Evolutionary conservation across 2,888 invertebrate genomes (phyloP).

Genomic region (Leptopilina myrica): DNA sequence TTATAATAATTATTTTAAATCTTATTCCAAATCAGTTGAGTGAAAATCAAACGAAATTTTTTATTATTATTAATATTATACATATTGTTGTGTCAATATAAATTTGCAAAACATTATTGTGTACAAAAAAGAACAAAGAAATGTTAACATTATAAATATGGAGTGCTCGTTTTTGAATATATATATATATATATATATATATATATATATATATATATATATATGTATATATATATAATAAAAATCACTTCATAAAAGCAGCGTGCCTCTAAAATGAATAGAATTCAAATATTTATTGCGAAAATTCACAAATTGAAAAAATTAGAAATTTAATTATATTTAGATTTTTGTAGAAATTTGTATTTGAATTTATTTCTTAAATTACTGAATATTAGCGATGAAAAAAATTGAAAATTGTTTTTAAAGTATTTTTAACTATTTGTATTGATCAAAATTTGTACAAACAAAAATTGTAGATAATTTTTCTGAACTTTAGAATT

Average conservation of each 20-base stretch:
- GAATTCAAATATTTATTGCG: too few relatives aligned
- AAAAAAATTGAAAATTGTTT: too few relatives aligned
- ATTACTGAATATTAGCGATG: too few relatives aligned
- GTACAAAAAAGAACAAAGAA: constrained; percentile 45
- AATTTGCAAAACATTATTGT: constrained; percentile 40
- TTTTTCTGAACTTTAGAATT: too few relatives aligned
- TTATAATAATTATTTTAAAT: not conserved
- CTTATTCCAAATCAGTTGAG: constrained; percentile 13
- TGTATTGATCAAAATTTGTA: too few relatives aligned
- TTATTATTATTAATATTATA: constrained; percentile 59
- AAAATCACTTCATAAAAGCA: constrained; percentile 23
- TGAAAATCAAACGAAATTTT: constrained; percentile 66
- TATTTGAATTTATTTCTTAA: too few relatives aligned
- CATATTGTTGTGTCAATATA: constrained; percentile 52
- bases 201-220: not conserved
- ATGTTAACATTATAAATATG: constrained; percentile 13
- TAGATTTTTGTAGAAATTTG: not conserved
- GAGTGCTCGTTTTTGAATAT: not conserved
- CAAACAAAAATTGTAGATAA: too few relatives aligned
- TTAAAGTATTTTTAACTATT: too few relatives aligned
- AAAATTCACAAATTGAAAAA: too few relatives aligned
- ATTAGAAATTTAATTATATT: not conserved
- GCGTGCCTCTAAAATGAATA: constrained; percentile 6
- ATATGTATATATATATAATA: not conserved
- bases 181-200: not conserved